phyloP scores from a whole-genome alignment of 1,140 invertebrate species.

The Centruroides sculpturatus region DNA sequence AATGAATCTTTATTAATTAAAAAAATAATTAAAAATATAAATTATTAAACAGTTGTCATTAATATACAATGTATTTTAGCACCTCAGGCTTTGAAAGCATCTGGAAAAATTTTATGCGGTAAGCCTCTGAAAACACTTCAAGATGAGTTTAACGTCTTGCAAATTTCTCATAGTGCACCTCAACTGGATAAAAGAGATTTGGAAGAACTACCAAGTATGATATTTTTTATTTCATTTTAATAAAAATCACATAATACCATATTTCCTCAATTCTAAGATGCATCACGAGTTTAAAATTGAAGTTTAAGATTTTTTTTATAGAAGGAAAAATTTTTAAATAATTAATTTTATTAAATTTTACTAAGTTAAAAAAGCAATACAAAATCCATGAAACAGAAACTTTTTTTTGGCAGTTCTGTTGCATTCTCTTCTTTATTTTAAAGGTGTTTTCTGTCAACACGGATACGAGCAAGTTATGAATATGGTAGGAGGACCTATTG shows the following conservation, averaged over 20 bases:
- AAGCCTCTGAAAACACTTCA: slow-evolving; percentile 15
- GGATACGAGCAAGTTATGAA: slow-evolving; percentile 26
- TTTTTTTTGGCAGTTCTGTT: too few species aligned
- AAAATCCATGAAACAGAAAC: too few species aligned
- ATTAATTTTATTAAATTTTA: not conserved
- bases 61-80: not conserved
- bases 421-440: not conserved
- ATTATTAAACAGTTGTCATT: too few species aligned
- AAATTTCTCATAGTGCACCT: slow-evolving; percentile 11
- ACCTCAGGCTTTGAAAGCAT: slow-evolving; percentile 13
- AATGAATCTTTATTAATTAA: too few species aligned
- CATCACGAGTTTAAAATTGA: not conserved
- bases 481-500: slow-evolving; percentile 23
- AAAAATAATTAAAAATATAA: too few species aligned
- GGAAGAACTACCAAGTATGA: slow-evolving; percentile 13
- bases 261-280: not conserved
- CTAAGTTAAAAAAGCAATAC: too few species aligned
- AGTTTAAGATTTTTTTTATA: not conserved
- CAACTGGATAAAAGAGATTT: slow-evolving; percentile 18
- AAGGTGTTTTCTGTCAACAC: slow-evolving; percentile 27
- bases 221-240: not conserved
- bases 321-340: not conserved
- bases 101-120: slow-evolving; percentile 21
- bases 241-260: not conserved
- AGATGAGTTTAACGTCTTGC: slow-evolving; percentile 16